Conservation (phyloP, 2,888 invertebrate genomes). For the Alviniconcha strummeri region DNA sequence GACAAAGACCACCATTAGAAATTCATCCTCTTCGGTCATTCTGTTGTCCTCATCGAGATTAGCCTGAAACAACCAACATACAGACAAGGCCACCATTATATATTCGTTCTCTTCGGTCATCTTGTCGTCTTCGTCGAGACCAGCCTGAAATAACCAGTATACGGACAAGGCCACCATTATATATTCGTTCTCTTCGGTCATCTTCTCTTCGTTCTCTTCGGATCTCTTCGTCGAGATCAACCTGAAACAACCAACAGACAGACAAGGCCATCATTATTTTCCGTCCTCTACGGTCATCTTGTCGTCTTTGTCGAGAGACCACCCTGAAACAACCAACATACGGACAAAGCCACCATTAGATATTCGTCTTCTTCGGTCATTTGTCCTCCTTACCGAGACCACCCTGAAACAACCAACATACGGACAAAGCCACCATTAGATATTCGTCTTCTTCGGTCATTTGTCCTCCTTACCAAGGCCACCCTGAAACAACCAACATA, state of each 20-base stretch:
- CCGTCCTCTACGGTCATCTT: not conserved
- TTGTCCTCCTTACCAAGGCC: too few species aligned
- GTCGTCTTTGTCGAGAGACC: too few species aligned
- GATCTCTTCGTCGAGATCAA: not conserved
- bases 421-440: slow-evolving; percentile 19
- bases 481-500: not conserved
- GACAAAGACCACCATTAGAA: slow-evolving; percentile 21
- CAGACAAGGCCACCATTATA: slow-evolving; percentile 13
- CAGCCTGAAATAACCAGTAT: not conserved
- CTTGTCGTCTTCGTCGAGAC: too few species aligned
- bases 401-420: not conserved
- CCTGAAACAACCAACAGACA: not conserved
- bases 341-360: not conserved
- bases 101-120: not conserved
- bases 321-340: not conserved
- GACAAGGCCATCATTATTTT: slow-evolving; percentile 21
- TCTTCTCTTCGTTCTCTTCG: not conserved
- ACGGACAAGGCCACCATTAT: not conserved
- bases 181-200: not conserved
- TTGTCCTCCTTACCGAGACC: not conserved
- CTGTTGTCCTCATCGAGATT: too few species aligned
- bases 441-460: slow-evolving; percentile 1
- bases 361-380: not conserved
- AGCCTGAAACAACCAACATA: not conserved
- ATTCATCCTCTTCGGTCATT: not conserved